phyloP scores from a whole-genome alignment of 2,113 vertebrate species.

The Gila orcuttii region DNA sequence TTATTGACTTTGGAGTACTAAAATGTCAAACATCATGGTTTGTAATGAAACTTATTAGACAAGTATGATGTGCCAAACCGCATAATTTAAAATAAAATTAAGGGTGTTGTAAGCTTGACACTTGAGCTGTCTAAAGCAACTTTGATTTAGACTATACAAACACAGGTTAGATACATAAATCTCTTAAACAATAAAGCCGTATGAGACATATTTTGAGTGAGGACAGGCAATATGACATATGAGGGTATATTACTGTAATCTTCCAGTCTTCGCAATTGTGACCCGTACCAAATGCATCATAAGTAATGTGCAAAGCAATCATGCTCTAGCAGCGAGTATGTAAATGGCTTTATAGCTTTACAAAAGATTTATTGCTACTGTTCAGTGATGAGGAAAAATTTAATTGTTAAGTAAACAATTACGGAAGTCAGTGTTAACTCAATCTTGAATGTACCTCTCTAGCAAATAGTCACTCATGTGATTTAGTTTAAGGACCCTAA shows the following conservation, averaged over 20 bases:
- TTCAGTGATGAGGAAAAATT: constrained; percentile 11
- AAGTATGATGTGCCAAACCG: background rate
- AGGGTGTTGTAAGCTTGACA: background rate
- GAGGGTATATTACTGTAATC: background rate
- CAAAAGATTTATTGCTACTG: constrained; percentile 15
- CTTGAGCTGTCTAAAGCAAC: background rate
- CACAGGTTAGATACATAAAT: background rate
- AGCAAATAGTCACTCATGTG: constrained; percentile 40
- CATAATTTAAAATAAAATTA: background rate
- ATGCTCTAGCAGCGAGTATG: background rate
- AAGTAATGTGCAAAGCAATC: background rate
- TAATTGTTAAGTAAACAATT: constrained; percentile 40
- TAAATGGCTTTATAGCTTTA: constrained; percentile 12
- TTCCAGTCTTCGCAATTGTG: background rate
- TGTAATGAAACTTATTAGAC: background rate
- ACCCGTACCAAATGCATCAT: constrained; percentile 1
- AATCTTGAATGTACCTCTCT: constrained; percentile 37
- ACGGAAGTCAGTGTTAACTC: constrained; percentile 38
- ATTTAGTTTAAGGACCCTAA: constrained; percentile 41
- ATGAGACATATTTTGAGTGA: background rate
- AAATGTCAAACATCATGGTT: constrained; percentile 18
- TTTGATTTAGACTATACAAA: background rate
- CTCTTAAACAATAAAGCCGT: background rate
- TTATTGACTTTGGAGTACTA: constrained; percentile 23
- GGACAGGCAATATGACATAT: background rate